Conservation (phyloP, 53 echinoderm and acorn worm species). For the Hippasteria phrygiana region DNA sequence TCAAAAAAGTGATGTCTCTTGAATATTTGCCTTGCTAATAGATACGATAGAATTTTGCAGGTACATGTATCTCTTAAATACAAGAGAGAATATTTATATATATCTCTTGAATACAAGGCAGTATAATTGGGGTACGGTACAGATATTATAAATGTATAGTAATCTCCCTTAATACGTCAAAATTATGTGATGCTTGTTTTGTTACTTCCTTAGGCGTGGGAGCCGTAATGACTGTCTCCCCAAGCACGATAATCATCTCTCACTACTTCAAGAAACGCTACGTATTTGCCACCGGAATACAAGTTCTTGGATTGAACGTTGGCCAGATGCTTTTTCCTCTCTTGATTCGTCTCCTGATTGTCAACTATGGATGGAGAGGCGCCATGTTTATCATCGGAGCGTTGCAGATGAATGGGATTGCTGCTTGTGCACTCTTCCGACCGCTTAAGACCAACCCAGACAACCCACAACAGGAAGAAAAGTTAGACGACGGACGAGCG, state of each 20-base stretch:
- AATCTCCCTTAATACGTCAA: no score
- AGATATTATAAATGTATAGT: not conserved
- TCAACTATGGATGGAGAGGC: constrained; percentile 52
- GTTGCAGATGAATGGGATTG: constrained; percentile 38
- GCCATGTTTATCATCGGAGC: constrained; percentile 57
- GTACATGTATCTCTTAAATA: no score
- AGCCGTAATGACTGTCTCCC: not conserved
- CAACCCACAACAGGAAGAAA: not conserved
- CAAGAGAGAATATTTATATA: no score
- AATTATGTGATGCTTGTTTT: no score
- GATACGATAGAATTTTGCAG: no score
- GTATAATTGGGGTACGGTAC: no score
- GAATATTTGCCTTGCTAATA: no score
- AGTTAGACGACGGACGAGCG: no score
- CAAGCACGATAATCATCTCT: not conserved
- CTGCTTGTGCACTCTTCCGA: constrained; percentile 55
- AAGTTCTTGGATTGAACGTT: constrained; percentile 11
- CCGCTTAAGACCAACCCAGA: constrained; percentile 16
- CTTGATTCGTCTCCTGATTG: constrained; percentile 29
- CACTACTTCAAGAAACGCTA: constrained; percentile 46
- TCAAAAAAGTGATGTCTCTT: no score
- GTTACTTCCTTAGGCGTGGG: constrained; percentile 30
- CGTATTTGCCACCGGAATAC: constrained; percentile 32
- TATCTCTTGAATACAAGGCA: no score
- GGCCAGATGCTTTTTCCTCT: constrained; percentile 52